Base-by-base conservation (phyloP, 2,888 invertebrate species). In the Lasioglossum calceatum region DNA sequence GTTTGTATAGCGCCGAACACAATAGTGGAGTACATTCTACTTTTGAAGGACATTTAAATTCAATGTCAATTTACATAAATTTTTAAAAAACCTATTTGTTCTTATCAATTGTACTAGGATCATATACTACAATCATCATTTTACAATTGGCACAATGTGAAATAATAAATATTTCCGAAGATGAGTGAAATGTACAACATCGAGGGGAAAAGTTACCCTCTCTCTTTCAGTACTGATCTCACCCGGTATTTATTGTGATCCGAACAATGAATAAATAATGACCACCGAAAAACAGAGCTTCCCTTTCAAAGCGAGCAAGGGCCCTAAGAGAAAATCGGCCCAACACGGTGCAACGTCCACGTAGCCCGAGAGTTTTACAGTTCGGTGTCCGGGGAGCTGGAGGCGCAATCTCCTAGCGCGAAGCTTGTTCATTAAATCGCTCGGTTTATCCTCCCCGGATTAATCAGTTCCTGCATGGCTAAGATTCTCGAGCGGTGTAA, bases 401-500 rank as follows among this genome's bases (percentile, higher is more conserved):
- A n/a, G 42, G n/a, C 12, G 12, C 23, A 42, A 42, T 42, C 39
- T 42, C 14, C 71, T 39, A 42, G 39, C 27, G 19, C n/a, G 19
- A 67, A 70, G 19, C 23, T 27, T n/a, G 50, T 73, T 77, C 72
- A n/a, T 78, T 78, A 47, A 64, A 77, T 32, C 71, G 19, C 50
- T 16, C 8, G 67, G 44, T 23, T 47, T 27, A 36, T 71, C 42
- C 16, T 3, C 2, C 5, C 44, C 27, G 16, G 82, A 27, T 54
- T 64, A 78, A 78, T 78, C 70, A 67, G 78, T 72, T 19, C 50
- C n/a, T 42, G 64, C 73, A 50, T 77, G 16, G n/a, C 19, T 23
- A 61, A 47, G 36, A 81, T 82, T 82, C 82, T 44, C 73, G 39
- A 10, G 4, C 39, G 23, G 16, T 19, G 23, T 72, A 82, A 72